Evolutionary conservation across 2,113 vertebrate species (phyloP).

Genomic region (Nyctibius bracteatus): DNA sequence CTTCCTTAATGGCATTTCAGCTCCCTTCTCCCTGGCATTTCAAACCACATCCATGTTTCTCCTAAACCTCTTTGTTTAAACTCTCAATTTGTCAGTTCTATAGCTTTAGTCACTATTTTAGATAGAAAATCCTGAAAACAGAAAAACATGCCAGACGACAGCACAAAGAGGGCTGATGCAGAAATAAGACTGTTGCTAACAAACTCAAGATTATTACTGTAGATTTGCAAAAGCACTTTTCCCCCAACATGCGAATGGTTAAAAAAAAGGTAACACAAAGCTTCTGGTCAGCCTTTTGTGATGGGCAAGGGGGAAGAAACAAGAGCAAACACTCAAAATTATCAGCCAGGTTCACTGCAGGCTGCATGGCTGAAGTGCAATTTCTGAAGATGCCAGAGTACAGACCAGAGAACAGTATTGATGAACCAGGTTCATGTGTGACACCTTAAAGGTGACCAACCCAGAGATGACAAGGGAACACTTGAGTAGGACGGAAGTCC

Average conservation of each 20-base stretch:
- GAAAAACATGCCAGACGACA: not conserved
- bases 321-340: not conserved
- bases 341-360: not conserved
- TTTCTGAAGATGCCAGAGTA: not conserved
- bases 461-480: not conserved
- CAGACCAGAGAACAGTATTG: not conserved
- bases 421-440: not conserved
- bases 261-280: not conserved
- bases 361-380: not conserved
- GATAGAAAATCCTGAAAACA: not conserved
- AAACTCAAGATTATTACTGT: not conserved
- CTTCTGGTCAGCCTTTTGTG: not conserved
- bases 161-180: not conserved
- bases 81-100: not conserved
- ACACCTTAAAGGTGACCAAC: accelerated
- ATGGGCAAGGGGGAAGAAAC: not conserved
- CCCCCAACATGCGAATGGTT: too few species aligned
- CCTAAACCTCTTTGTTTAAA: not conserved
- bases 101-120: not conserved
- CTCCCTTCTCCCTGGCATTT: not conserved
- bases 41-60: not conserved
- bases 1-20: not conserved
- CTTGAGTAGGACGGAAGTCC: not conserved
- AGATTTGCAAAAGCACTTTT: not conserved
- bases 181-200: not conserved